Base-by-base conservation (phyloP, 2,113 vertebrate genomes). In the Seriola dumerili region DNA sequence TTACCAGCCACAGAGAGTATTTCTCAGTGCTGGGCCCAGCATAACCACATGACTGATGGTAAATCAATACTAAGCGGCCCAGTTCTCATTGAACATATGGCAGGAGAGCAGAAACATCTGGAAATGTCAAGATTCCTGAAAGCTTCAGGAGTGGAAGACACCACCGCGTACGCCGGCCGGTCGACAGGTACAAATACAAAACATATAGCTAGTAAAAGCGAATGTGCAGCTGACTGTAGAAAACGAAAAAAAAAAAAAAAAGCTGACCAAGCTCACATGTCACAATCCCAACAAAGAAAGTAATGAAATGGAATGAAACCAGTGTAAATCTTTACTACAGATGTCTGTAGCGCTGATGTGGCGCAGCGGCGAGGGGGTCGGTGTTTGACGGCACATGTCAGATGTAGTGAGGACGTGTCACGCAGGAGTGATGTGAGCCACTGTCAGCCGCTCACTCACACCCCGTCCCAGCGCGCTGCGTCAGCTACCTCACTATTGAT, bases 41-140 rank as follows among this genome's bases (percentile, higher is more conserved):
- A 83, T 84, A 91, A 93, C 88, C 81, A 86, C 91, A 84, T 72
- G 71, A 94, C 78, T 94, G 93, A 95, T 91, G 85, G 90, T n/a
- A 93, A 96, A 96, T 96, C 92, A 93, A 92, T 96, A 88, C 42
- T 55, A 91, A 94, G 87, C 71, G 19, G 85, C 85, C 70, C 48
- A 48, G 67, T 88, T 85, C 59, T 80, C 71, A 72, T 65, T 69
- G 76, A 82, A 78, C 65, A 85, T 76, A 79, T 76, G 25, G 62
- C 64, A 74, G 61, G 32, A 38, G 81, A 91, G 80, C 55, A 58
- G 67, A 81, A 91, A 85, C 76, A 87, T 83, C 64, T 85, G 84
- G 68, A 81, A 78, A 85, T 76, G 81, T 83, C 81, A 78, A 77
- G 76, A 61, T 50, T 78, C 68, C 59, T 46, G 55, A 86, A 82